Percentiles rank a stretch among this genome's conserved stretches.
These are phyloP conservation scores for Calephelis perditalis DNA, from an alignment of 2,888 invertebrate species.

Conservation along the genomic window DNA sequence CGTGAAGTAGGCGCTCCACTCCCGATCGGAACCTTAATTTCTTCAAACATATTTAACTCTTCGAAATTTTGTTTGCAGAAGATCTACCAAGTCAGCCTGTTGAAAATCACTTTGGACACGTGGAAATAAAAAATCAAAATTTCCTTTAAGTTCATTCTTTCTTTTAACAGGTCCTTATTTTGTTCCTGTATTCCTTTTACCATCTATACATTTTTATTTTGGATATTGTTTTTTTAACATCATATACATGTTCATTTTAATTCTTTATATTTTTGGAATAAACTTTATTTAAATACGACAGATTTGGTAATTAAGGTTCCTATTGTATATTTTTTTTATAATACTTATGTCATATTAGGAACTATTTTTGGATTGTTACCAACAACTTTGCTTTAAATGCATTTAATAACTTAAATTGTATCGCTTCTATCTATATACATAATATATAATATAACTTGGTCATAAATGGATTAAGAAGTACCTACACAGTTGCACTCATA, in stretches of 20 bases:
- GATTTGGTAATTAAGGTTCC: conserved; percentile 74
- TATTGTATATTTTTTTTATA: conserved; percentile 30
- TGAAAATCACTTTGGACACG: conserved; percentile 76
- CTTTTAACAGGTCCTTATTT: conserved; percentile 70
- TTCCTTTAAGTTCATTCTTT: conserved; percentile 70
- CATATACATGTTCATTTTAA: conserved; percentile 56
- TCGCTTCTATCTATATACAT: conserved; percentile 6
- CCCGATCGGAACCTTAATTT: conserved; percentile 77
- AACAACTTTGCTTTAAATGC: background rate
- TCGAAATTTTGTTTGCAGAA: conserved; percentile 74
- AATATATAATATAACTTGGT: conserved; percentile 5
- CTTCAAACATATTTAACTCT: conserved; percentile 59
- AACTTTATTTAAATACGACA: conserved; percentile 70
- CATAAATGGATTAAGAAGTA: conserved; percentile 11
- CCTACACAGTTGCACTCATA: conserved; percentile 9
- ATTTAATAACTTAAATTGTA: conserved; percentile 13
- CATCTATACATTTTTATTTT: conserved; percentile 60
- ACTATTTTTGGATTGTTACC: conserved; percentile 2
- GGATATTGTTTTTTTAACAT: conserved; percentile 61
- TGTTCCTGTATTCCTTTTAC: conserved; percentile 61
- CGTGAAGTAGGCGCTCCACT: conserved; percentile 69
- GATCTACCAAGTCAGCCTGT: conserved; percentile 69
- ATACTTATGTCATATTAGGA: conserved; percentile 8
- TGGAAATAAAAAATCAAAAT: conserved; percentile 78
- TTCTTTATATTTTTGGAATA: conserved; percentile 76